Evolutionary conservation across 2,888 invertebrate genomes (phyloP).

Genomic region (Meliscaeva auricollis): DNA sequence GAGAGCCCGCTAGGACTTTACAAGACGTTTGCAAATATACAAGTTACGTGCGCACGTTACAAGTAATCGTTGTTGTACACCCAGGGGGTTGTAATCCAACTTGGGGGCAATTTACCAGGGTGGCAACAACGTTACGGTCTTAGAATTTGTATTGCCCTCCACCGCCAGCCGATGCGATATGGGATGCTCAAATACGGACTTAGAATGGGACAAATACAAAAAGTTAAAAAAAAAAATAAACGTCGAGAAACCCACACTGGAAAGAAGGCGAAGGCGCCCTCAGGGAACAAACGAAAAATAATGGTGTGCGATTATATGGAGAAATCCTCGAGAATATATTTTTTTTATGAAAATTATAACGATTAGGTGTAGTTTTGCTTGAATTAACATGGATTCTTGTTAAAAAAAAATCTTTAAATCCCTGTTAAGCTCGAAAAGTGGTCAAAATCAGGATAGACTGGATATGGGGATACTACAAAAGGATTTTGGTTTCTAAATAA

Average conservation of each 20-base stretch:
- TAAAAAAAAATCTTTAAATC: not conserved
- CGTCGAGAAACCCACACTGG: not conserved
- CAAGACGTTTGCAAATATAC: conserved; percentile 74
- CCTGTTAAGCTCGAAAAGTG: not conserved
- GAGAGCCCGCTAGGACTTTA: conserved; percentile 55
- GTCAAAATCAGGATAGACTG: not conserved
- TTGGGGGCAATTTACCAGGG: conserved; percentile 75
- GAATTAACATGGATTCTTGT: not conserved
- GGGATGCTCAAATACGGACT: too few relatives aligned
- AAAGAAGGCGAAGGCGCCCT: conserved; percentile 28
- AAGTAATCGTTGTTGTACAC: conserved; percentile 74
- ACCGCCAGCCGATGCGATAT: too few relatives aligned
- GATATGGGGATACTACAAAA: too few relatives aligned
- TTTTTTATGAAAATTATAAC: conserved; percentile 69
- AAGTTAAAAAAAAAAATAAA: not conserved
- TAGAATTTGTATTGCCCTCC: conserved; percentile 6
- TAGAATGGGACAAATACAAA: conserved; percentile 8
- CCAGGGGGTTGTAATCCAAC: conserved; percentile 74
- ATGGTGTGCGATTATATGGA: conserved; percentile 69
- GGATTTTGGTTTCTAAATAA: too few relatives aligned
- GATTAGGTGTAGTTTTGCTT: conserved; percentile 44
- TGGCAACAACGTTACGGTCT: conserved; percentile 69
- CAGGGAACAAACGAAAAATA: conserved; percentile 66
- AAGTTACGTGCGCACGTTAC: conserved; percentile 66
- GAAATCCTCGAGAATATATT: conserved; percentile 72